Percentiles rank a stretch among this genome's conserved stretches.
Evolutionary conservation across 2,888 invertebrate species (phyloP).

Genomic region (Coleophora deauratella): DNA sequence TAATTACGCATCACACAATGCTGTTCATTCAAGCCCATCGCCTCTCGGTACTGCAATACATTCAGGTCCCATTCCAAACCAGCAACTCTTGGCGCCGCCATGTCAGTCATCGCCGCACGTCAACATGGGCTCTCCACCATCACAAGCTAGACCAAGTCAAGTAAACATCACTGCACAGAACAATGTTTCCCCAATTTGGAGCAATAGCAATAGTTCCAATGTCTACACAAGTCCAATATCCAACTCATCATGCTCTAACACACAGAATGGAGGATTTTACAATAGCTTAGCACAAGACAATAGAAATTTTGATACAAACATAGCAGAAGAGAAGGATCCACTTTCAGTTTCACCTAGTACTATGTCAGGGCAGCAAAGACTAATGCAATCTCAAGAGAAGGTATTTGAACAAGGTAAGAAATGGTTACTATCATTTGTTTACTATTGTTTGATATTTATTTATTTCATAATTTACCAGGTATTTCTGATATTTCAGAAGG

Average conservation of each 20-base stretch:
- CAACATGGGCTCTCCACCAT: conserved; percentile 76
- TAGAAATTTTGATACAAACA: conserved; percentile 52
- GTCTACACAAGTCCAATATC: conserved; percentile 50
- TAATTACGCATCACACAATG: conserved; percentile 67
- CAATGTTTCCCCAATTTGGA: conserved; percentile 63
- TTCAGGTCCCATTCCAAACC: conserved; percentile 67
- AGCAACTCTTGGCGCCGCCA: conserved; percentile 61
- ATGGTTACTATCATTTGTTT: too few species aligned
- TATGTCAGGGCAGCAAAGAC: conserved; percentile 47
- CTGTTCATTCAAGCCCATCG: conserved; percentile 57
- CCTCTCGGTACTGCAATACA: conserved; percentile 68
- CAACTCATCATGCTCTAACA: conserved; percentile 47
- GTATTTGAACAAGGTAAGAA: conserved; percentile 58
- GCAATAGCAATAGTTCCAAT: conserved; percentile 54
- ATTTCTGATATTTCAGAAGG: conserved; percentile 36
- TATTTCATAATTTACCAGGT: background rate
- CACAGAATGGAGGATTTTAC: conserved; percentile 67
- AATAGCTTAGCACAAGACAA: conserved; percentile 57
- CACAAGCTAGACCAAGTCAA: conserved; percentile 64
- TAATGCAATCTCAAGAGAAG: conserved; percentile 54
- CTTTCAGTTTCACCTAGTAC: conserved; percentile 61
- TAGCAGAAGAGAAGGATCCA: conserved; percentile 62
- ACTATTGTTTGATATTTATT: background rate
- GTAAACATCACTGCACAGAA: conserved; percentile 63
- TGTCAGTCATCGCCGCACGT: conserved; percentile 73